These are phyloP conservation scores for Lacerta viridis DNA, from an alignment of 2,797 vertebrate species.

Conservation along the genomic window DNA sequence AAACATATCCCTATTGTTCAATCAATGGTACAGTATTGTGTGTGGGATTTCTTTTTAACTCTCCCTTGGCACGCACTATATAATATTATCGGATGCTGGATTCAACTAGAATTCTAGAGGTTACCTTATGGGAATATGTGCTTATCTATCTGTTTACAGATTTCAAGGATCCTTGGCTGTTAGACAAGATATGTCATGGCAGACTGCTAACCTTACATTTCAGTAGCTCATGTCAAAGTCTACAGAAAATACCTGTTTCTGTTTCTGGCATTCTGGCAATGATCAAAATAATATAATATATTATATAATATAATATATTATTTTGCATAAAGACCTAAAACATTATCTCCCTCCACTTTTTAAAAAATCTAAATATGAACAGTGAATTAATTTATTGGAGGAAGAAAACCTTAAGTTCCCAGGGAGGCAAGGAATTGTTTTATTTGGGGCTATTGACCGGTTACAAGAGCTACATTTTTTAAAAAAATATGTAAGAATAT, in stretches of 20 bases:
- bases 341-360: neutral
- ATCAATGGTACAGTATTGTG: neutral
- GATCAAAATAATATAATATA: slow-evolving; percentile 1
- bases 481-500: no score
- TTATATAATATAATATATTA: slow-evolving; percentile 4
- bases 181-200: slow-evolving; percentile 26
- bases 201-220: slow-evolving; percentile 8
- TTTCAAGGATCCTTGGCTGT: slow-evolving; percentile 20
- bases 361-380: no score
- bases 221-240: neutral
- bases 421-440: no score
- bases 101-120: neutral
- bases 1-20: slow-evolving; percentile 1
- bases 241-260: slow-evolving; percentile 19
- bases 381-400: no score
- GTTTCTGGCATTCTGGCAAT: neutral
- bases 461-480: no score
- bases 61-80: slow-evolving; percentile 14
- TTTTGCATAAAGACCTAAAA: neutral
- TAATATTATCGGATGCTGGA: neutral
- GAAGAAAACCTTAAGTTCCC: no score
- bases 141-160: slow-evolving; percentile 10
- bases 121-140: slow-evolving; percentile 1
- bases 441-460: no score
- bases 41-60: neutral